Evolutionary conservation across 2,797 vertebrate genomes (phyloP).

Genomic region (Pyrocephalus nanus): DNA sequence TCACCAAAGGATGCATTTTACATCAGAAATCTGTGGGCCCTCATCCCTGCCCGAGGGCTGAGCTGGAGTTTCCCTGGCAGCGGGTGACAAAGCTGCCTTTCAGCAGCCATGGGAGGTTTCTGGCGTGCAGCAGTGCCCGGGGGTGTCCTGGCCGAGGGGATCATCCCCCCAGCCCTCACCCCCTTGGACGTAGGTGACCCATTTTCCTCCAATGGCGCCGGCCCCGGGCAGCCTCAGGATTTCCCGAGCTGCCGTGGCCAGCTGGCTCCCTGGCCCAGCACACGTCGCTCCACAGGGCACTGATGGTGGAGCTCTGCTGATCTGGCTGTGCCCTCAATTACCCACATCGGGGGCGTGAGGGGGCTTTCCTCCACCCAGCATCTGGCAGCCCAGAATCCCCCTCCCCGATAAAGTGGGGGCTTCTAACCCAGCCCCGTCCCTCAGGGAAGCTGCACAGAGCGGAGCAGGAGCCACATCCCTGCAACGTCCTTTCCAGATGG

Average conservation of each 20-base stretch:
- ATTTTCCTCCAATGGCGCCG: not conserved
- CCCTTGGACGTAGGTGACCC: not conserved
- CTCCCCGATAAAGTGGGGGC: accelerated
- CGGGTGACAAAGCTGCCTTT: not conserved
- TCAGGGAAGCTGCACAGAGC: accelerated
- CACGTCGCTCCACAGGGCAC: accelerated
- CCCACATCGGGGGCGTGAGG: accelerated
- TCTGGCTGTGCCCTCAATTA: accelerated
- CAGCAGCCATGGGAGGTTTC: not conserved
- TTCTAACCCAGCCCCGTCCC: not conserved
- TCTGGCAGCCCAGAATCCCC: not conserved
- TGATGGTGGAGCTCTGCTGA: accelerated
- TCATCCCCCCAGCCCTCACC: accelerated
- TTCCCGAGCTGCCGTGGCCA: not conserved
- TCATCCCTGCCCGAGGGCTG: not conserved
- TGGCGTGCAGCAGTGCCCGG: accelerated
- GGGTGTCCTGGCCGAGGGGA: accelerated
- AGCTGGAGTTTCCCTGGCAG: not conserved
- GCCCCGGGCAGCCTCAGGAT: accelerated
- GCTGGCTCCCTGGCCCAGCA: not conserved
- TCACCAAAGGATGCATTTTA: not conserved
- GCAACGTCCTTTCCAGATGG: accelerated
- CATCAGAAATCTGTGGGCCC: not conserved
- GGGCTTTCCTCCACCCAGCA: accelerated
- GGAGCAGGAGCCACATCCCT: not conserved